Conservation (phyloP, 1,140 invertebrate genomes). For the Atta colombica region DNA sequence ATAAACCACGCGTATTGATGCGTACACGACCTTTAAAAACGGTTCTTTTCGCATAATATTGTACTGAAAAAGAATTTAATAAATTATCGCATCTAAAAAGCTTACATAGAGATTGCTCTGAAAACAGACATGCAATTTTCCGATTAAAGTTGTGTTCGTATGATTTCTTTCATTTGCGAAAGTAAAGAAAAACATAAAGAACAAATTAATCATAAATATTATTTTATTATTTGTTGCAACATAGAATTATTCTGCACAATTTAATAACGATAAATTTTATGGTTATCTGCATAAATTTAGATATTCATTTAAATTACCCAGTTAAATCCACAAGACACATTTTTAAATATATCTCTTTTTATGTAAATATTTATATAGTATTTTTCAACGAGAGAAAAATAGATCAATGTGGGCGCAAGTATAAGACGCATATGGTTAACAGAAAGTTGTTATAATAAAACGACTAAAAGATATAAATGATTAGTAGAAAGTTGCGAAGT, state of each 20-base stretch:
- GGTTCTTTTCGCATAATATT: background rate
- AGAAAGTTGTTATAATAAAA: conserved; percentile 41
- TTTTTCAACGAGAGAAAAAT: background rate
- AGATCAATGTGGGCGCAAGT: background rate
- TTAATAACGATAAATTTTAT: background rate
- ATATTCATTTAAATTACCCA: background rate
- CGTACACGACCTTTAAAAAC: conserved; percentile 42
- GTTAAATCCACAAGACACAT: background rate
- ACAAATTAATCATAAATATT: background rate
- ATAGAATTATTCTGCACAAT: background rate
- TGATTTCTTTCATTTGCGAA: background rate
- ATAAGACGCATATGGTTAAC: background rate
- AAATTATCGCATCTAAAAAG: background rate
- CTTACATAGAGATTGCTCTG: background rate
- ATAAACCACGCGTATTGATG: conserved; percentile 31
- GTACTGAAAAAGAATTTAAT: conserved; percentile 19
- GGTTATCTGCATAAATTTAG: background rate
- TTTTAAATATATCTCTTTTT: background rate
- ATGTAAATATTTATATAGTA: background rate
- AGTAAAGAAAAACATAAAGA: background rate
- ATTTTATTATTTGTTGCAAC: background rate
- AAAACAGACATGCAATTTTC: background rate
- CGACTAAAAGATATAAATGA: conserved; percentile 8
- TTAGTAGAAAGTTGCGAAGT: conserved; percentile 35
- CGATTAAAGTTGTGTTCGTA: background rate